These are phyloP conservation scores for Orycteropus afer DNA, from an alignment of 2,113 vertebrate genomes.

Conservation along the genomic window DNA sequence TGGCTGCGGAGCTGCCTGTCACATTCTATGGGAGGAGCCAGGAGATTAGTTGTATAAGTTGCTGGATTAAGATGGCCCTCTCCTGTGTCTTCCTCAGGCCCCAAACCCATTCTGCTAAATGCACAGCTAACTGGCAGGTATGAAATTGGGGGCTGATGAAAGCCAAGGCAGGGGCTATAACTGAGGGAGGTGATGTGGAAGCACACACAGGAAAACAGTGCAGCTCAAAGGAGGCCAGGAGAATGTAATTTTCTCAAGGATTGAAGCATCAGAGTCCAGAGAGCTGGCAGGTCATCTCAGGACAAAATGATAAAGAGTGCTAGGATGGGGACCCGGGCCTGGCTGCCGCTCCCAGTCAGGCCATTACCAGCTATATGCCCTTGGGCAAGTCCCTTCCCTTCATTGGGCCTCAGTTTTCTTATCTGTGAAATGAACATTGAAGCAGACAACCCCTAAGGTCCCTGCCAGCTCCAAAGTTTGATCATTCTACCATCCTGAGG, in stretches of 20 bases:
- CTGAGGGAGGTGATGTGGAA: conserved; percentile 51
- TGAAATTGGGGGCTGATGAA: conserved; percentile 25
- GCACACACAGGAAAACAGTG: conserved; percentile 21
- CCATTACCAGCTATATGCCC: background rate
- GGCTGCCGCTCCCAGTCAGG: rapidly evolving
- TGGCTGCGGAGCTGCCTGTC: conserved; percentile 80
- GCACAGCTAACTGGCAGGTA: conserved; percentile 26
- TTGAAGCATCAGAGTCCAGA: conserved; percentile 54
- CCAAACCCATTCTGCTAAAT: background rate
- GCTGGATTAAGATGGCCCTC: conserved; percentile 5
- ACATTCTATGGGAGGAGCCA: conserved; percentile 80
- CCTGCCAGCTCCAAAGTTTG: background rate
- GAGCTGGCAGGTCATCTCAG: background rate
- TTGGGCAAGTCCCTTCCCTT: background rate
- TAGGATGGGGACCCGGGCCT: rapidly evolving
- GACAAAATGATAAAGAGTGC: background rate
- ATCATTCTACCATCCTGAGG: background rate
- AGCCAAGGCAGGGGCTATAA: conserved; percentile 26
- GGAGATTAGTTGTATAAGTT: conserved; percentile 62
- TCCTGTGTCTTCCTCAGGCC: background rate
- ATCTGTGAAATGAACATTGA: conserved; percentile 3
- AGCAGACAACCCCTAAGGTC: background rate
- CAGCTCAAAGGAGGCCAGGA: conserved; percentile 57
- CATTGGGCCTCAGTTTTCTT: background rate
- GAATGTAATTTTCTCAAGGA: conserved; percentile 60